Evolutionary conservation across 2,113 vertebrate species (phyloP), one percentile per base, ranked within the genome.

Genomic region (Chaetura pelagica): DNA sequence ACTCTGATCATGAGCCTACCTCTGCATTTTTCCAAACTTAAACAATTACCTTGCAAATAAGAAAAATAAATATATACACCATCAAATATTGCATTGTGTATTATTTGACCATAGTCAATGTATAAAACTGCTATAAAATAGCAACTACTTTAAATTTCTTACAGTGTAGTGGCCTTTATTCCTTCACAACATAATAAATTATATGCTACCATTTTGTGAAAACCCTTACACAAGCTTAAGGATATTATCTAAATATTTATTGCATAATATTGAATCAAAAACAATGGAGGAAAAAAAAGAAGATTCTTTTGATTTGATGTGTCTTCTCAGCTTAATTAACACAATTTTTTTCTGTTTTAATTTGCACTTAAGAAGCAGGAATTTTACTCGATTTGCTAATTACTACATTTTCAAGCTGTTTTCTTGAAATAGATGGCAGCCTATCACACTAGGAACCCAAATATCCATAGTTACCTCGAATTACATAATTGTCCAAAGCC

Each of bases 401-500:
- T 97, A 98, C 78, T 97, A 97, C 96, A 95, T 97, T 97, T 98
- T 98, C 96, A 98, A 98, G 97, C 97, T 98, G 97, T 96, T 97
- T 96, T 67, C 77, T 80, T 96, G 90, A 94, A 96, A 87, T 54
- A 90, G 72, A 97, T 97, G 96, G 94, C 97, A 98, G 94, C 75
- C 97, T 98, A 97, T 95, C 97, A 91, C 95, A 98, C 97, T 92
- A 93, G 96, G 97, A 97, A 67, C 17, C 61, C 54, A 89, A 82
- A 93, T 64, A 77, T 94, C 52, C 96, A 93, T 90, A 97, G 83
- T 98, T 98, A 99, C 99, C 99, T 99, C 99, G 98, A 94, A 99
- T 99, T 35, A 99, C 98, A 0, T 99, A 99, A 97, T 98, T 98
- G 95, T 99, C 99, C 96, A 99, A 97, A 32, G 99, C 99, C 1